Evolutionary conservation across 1,140 invertebrate genomes (phyloP).

Genomic region (Meloidogyne hapla): DNA sequence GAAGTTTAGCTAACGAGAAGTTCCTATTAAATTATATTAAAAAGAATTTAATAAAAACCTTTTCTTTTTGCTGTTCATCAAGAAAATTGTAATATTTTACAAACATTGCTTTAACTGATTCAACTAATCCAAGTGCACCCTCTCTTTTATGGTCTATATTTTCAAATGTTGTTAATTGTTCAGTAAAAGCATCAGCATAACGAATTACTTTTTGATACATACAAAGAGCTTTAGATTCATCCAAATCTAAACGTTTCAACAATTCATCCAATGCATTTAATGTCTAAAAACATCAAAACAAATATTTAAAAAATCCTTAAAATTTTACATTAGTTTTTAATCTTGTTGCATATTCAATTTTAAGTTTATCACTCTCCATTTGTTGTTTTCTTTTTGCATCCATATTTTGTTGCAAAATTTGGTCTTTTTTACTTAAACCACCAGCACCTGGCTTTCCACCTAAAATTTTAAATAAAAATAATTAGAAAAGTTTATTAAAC

Average conservation of each 20-base stretch:
- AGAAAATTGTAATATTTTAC: constrained; percentile 54
- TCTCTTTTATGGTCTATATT: constrained; percentile 18
- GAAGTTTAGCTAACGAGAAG: no score
- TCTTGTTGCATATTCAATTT: constrained; percentile 55
- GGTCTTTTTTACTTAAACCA: constrained; percentile 56
- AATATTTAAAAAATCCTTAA: not conserved
- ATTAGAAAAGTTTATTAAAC: not conserved
- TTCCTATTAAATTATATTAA: constrained; percentile 16
- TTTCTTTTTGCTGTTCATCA: constrained; percentile 57
- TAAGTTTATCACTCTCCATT: constrained; percentile 55
- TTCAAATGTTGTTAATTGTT: constrained; percentile 23
- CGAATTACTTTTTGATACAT: constrained; percentile 52
- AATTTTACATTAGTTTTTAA: constrained; percentile 52
- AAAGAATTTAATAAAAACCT: constrained; percentile 28
- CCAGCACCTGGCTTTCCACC: constrained; percentile 14
- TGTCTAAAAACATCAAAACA: constrained; percentile 39
- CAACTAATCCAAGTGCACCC: constrained; percentile 46
- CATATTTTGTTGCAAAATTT: constrained; percentile 56
- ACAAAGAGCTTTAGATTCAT: constrained; percentile 62
- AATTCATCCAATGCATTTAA: constrained; percentile 53
- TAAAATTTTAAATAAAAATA: not conserved
- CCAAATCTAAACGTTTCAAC: constrained; percentile 53
- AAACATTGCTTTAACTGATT: constrained; percentile 53
- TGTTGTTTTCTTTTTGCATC: constrained; percentile 53
- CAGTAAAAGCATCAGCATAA: constrained; percentile 48